Conservation (phyloP, 1,140 invertebrate species). For the Battus philenor region DNA sequence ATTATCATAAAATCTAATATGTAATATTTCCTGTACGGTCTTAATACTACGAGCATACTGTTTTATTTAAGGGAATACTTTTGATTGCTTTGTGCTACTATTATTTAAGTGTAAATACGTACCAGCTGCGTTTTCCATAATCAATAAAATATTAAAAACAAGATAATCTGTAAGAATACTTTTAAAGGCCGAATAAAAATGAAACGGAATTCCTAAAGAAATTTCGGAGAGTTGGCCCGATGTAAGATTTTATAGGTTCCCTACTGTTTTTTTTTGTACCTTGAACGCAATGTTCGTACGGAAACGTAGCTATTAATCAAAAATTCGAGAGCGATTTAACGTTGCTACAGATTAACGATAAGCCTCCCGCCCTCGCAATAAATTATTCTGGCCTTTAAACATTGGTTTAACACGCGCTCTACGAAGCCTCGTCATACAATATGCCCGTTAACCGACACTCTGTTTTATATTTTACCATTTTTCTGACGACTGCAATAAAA, state of each 20-base stretch:
- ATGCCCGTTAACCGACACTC: slow-evolving; percentile 9
- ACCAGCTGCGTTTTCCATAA: too few species aligned
- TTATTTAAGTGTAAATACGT: too few species aligned
- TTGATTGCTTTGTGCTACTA: too few species aligned
- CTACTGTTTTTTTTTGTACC: neutral
- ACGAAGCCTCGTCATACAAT: slow-evolving; percentile 13
- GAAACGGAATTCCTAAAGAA: slow-evolving; percentile 7
- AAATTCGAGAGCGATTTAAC: slow-evolving; percentile 36
- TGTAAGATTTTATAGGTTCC: slow-evolving; percentile 3
- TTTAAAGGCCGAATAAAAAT: too few species aligned
- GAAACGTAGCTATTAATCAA: slow-evolving; percentile 28
- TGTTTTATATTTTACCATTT: slow-evolving; percentile 5
- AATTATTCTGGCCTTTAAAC: slow-evolving; percentile 34
- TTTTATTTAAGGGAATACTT: too few species aligned
- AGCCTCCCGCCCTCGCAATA: slow-evolving; percentile 24
- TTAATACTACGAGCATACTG: too few species aligned
- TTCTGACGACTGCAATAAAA: neutral
- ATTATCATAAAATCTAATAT: too few species aligned
- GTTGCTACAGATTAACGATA: slow-evolving; percentile 39
- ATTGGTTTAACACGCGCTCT: slow-evolving; percentile 27
- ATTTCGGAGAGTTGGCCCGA: neutral
- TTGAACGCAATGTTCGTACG: slow-evolving; percentile 12
- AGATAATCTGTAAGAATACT: too few species aligned
- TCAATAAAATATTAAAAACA: too few species aligned
- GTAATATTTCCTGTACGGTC: too few species aligned